Conservation (phyloP, 2,113 vertebrate species). For the Neogobius melanostomus region DNA sequence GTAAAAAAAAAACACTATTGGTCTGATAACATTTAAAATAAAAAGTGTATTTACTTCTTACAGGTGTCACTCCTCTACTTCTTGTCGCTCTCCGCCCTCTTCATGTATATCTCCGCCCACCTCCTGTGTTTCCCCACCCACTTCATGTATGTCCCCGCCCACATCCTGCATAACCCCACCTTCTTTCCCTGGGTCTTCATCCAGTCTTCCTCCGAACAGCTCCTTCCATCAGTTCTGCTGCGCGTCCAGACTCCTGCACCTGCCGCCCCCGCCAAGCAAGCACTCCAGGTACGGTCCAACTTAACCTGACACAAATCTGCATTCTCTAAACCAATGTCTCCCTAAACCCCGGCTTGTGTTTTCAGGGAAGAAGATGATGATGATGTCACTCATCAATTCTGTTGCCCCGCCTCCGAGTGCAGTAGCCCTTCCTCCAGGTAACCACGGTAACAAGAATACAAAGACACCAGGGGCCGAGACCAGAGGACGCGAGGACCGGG, state of each 20-base stretch:
- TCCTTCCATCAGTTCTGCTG: slow-evolving; percentile 14
- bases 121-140: slow-evolving; percentile 3
- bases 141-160: not conserved
- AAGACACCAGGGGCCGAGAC: not conserved
- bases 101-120: slow-evolving; percentile 4
- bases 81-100: slow-evolving; percentile 1
- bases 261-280: slow-evolving; percentile 3
- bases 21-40: too few relatives aligned
- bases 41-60: not conserved
- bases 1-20: too few relatives aligned
- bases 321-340: not conserved
- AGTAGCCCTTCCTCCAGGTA: slow-evolving; percentile 92
- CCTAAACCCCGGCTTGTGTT: slow-evolving; percentile 31
- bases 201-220: slow-evolving; percentile 9
- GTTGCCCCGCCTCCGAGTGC: slow-evolving; percentile 90
- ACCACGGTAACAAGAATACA: slow-evolving; percentile 66
- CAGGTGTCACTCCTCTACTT: slow-evolving; percentile 11
- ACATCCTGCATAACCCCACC: slow-evolving; percentile 2
- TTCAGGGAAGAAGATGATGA: slow-evolving; percentile 85
- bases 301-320: not conserved
- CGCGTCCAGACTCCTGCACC: slow-evolving; percentile 9
- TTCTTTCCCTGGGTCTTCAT: slow-evolving; percentile 1
- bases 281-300: not conserved
- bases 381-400: slow-evolving; percentile 92
- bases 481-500: not conserved